Conservation (phyloP, 2,797 vertebrate genomes). For the Lepilemur ruficaudatus region DNA sequence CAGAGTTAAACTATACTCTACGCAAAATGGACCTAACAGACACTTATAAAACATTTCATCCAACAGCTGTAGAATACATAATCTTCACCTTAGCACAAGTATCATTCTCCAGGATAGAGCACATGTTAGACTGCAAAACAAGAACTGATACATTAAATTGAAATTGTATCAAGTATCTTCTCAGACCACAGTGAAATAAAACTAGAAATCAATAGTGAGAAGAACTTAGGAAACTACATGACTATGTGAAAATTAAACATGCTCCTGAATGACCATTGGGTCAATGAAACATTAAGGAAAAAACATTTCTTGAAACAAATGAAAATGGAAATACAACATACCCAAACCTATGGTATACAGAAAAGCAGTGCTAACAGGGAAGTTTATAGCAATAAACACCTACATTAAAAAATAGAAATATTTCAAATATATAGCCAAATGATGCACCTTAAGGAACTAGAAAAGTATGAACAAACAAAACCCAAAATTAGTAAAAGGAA, state of each 20-base stretch:
- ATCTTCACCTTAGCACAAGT: not conserved
- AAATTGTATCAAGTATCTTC: not conserved
- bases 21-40: not conserved
- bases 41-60: not conserved
- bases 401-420: not conserved
- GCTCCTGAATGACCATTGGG: not conserved
- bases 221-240: not conserved
- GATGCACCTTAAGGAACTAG: not conserved
- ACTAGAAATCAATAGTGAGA: not conserved
- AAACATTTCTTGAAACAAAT: not conserved
- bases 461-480: not conserved
- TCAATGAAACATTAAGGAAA: not conserved
- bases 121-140: not conserved
- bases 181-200: not conserved
- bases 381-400: not conserved
- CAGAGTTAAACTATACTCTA: not conserved
- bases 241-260: not conserved
- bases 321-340: not conserved
- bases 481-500: not conserved
- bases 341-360: not conserved
- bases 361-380: not conserved
- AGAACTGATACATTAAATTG: not conserved
- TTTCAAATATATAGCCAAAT: not conserved
- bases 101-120: not conserved
- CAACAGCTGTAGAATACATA: not conserved